phyloP scores from a whole-genome alignment of 2,888 invertebrate genomes.

The Lithophane leautieri region DNA sequence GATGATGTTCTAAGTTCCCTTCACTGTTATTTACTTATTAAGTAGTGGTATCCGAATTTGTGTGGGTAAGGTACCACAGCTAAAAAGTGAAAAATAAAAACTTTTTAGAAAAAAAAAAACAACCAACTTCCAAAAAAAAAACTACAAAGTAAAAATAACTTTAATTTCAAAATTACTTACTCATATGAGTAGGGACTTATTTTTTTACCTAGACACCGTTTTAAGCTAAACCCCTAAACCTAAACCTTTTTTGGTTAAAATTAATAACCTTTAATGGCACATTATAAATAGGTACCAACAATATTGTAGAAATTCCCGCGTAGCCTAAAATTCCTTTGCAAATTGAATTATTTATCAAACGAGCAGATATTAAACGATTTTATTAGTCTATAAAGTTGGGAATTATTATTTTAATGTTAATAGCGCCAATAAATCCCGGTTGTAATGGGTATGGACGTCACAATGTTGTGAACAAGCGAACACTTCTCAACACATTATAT shows the following conservation, averaged over 20 bases:
- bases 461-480: constrained; percentile 71
- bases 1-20: too few species aligned
- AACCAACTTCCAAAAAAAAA: too few species aligned
- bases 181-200: background rate
- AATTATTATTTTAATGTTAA: constrained; percentile 88
- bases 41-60: too few species aligned
- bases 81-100: too few species aligned
- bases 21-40: too few species aligned
- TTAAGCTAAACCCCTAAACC: too few species aligned
- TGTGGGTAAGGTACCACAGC: too few species aligned
- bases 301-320: constrained; percentile 55
- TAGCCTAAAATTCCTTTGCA: constrained; percentile 68
- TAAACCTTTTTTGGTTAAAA: too few species aligned
- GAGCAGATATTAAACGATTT: constrained; percentile 85
- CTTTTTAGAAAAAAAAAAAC: too few species aligned
- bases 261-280: constrained; percentile 44
- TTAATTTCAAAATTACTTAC: too few species aligned
- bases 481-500: constrained; percentile 18
- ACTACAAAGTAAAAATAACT: too few species aligned
- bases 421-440: constrained; percentile 84
- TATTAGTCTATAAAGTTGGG: constrained; percentile 85
- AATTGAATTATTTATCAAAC: constrained; percentile 87
- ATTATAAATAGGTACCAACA: constrained; percentile 55
- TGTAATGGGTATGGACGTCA: constrained; percentile 76
- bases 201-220: background rate